Evolutionary conservation across 2,113 vertebrate genomes (phyloP).

Genomic region (Morone chrysops): DNA sequence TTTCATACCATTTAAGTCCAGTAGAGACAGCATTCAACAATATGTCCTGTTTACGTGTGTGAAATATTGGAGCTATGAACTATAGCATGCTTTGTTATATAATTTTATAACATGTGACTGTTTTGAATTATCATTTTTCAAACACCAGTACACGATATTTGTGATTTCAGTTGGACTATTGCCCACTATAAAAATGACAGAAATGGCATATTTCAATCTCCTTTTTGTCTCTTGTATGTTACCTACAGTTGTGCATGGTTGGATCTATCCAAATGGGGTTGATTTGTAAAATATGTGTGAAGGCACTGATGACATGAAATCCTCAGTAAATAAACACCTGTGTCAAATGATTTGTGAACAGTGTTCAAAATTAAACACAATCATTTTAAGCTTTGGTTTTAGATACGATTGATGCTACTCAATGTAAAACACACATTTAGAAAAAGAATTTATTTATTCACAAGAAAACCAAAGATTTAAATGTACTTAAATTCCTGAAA

Average conservation of each 20-base stretch:
- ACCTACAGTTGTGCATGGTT: neutral
- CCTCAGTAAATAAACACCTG: neutral
- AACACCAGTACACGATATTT: neutral
- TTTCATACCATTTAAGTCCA: neutral
- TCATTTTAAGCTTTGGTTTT: neutral
- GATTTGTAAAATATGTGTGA: neutral
- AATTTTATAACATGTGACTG: neutral
- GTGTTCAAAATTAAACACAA: neutral
- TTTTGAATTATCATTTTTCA: neutral
- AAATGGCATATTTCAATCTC: neutral
- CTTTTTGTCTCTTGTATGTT: neutral
- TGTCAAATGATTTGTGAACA: neutral
- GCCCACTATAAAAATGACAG: too few species aligned
- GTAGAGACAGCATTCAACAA: neutral
- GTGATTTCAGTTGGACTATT: neutral
- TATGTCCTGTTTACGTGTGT: neutral
- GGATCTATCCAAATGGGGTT: neutral
- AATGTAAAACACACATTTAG: constrained; percentile 16
- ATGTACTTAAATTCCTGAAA: constrained; percentile 31
- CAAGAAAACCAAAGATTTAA: constrained; percentile 59
- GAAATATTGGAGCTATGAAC: neutral
- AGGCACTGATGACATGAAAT: neutral
- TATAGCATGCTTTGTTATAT: neutral
- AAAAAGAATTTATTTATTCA: constrained; percentile 64
- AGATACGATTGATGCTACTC: neutral